phyloP scores from a whole-genome alignment of 2,113 vertebrate genomes.

The Perccottus glenii region DNA sequence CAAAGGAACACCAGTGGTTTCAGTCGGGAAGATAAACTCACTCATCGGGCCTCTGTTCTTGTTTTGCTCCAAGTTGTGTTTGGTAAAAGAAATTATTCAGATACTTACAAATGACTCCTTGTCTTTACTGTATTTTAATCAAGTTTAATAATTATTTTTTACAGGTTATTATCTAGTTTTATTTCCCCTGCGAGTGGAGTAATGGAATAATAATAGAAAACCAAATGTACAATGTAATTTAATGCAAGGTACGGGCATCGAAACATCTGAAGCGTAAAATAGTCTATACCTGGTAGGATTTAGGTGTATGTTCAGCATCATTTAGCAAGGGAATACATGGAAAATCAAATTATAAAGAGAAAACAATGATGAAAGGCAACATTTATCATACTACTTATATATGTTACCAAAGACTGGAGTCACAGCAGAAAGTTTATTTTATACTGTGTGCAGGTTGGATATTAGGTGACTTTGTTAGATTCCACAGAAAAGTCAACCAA shows the following conservation, averaged over 20 bases:
- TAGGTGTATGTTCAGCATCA: conserved; percentile 27
- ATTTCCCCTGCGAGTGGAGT: conserved; percentile 38
- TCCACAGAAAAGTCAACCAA: no score
- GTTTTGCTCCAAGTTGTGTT: conserved; percentile 70
- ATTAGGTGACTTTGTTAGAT: no score
- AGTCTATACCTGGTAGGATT: conserved; percentile 10
- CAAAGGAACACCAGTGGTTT: conserved; percentile 73
- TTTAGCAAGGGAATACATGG: conserved; percentile 36
- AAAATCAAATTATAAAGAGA: conserved; percentile 33
- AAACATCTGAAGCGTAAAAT: conserved; percentile 28
- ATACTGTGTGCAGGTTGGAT: no score
- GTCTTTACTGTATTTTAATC: conserved; percentile 37
- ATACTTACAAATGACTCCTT: conserved; percentile 54
- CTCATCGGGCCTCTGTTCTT: conserved; percentile 66
- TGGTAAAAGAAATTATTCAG: conserved; percentile 52
- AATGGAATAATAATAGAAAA: conserved; percentile 5
- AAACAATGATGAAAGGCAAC: conserved; percentile 45
- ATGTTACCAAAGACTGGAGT: conserved; percentile 16
- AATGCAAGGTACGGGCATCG: conserved; percentile 13
- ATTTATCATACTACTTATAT: conserved; percentile 37
- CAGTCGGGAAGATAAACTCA: conserved; percentile 72
- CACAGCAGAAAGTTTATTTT: neutral
- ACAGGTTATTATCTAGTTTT: conserved; percentile 61
- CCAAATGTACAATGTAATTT: conserved; percentile 15
- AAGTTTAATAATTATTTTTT: conserved; percentile 55